These are phyloP conservation scores for Progne subis DNA, from an alignment of 2,113 vertebrate species.

Conservation along the genomic window DNA sequence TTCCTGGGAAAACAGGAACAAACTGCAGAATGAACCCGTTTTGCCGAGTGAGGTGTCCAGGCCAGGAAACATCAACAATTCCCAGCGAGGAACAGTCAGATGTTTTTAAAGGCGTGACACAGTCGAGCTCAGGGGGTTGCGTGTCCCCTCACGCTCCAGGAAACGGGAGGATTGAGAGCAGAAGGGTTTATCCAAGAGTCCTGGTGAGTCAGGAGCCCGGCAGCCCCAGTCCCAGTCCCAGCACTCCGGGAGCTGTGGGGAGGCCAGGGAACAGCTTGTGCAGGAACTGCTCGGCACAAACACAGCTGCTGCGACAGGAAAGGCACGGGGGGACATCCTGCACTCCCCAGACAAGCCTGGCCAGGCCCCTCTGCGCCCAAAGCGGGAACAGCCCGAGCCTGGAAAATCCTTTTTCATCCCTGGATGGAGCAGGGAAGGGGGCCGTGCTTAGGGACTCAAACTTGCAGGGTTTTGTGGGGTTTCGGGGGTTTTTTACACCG, in stretches of 20 bases:
- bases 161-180: not conserved
- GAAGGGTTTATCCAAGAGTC: not conserved
- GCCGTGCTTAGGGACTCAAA: fast-evolving
- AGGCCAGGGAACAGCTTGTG: not conserved
- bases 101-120: not conserved
- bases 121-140: not conserved
- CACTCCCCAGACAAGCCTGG: not conserved
- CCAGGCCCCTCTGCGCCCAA: not conserved
- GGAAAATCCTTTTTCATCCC: not conserved
- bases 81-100: not conserved
- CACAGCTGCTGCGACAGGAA: not conserved
- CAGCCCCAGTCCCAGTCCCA: not conserved
- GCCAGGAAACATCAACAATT: not conserved
- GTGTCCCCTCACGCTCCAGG: not conserved
- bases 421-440: not conserved
- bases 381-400: fast-evolving
- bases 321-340: not conserved
- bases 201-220: not conserved
- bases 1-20: conserved; percentile 14
- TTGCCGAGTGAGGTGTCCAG: not conserved
- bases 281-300: conserved; percentile 6
- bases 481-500: fast-evolving
- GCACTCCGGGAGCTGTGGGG: not conserved
- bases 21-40: not conserved
- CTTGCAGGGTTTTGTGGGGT: not conserved